phyloP scores from a whole-genome alignment of 2,888 invertebrate genomes.

The Eupithecia inturbata region DNA sequence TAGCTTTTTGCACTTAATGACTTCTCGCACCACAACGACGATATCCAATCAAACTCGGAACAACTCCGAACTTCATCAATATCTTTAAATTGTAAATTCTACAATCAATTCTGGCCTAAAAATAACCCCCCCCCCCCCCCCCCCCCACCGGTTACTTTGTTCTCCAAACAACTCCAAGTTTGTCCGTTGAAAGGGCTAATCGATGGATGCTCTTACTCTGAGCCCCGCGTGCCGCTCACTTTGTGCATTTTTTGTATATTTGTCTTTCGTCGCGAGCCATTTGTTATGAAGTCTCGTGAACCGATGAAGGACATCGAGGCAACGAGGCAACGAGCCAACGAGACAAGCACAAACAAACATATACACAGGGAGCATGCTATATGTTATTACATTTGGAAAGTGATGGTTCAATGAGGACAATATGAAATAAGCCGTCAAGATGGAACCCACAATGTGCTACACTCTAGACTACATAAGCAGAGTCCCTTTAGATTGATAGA shows the following conservation, averaged over 20 bases:
- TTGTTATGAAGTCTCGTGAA: not conserved
- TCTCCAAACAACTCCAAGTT: conserved; percentile 53
- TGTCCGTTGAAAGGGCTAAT: conserved; percentile 52
- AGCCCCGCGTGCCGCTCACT: not conserved
- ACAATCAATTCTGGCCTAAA: conserved; percentile 36
- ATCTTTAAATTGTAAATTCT: conserved; percentile 39
- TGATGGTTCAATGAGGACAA: not conserved
- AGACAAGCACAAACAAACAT: not conserved
- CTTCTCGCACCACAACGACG: no score
- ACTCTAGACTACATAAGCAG: no score
- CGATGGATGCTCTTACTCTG: conserved; percentile 21
- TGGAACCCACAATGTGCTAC: no score
- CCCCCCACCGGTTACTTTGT: conserved; percentile 48
- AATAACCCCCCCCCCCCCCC: no score
- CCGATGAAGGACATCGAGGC: not conserved
- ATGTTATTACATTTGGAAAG: not conserved
- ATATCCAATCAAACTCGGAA: conserved; percentile 36
- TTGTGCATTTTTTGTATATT: not conserved
- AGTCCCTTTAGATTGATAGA: no score
- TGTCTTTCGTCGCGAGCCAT: not conserved
- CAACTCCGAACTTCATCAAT: conserved; percentile 36
- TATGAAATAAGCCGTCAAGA: not conserved
- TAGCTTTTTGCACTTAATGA: no score
- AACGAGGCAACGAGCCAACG: no score
- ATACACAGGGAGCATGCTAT: no score